Evolutionary conservation across 2,113 vertebrate genomes (phyloP).

Genomic region (Loxodonta africana): DNA sequence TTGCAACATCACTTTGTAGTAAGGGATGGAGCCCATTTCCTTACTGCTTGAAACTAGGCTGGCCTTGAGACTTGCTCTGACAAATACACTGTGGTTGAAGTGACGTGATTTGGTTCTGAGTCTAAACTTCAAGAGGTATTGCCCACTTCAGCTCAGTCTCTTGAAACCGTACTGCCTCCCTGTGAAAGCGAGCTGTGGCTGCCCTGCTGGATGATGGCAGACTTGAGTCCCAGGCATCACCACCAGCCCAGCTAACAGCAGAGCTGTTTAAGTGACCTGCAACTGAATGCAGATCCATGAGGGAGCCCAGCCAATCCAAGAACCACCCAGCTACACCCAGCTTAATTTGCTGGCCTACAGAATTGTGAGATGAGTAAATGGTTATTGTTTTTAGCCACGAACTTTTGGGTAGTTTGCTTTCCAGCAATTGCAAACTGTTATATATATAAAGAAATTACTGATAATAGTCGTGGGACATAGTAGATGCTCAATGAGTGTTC

Average conservation of each 20-base stretch:
- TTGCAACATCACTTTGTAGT: neutral
- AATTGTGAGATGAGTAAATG: neutral
- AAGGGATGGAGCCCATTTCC: neutral
- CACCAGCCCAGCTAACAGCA: neutral
- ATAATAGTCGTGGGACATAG: neutral
- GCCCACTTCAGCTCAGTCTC: neutral
- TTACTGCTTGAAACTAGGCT: neutral
- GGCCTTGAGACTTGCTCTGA: neutral
- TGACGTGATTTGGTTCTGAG: neutral
- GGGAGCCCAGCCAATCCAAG: neutral
- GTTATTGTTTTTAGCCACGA: neutral
- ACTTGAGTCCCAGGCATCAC: neutral
- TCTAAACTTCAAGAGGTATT: neutral
- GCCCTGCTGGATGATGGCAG: neutral
- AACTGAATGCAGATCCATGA: accelerated
- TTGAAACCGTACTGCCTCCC: neutral
- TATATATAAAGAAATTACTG: neutral
- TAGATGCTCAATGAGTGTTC: too few relatives aligned
- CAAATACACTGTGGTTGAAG: neutral
- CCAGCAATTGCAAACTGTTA: neutral
- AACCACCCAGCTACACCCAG: neutral
- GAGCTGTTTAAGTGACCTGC: neutral
- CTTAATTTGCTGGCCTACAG: neutral
- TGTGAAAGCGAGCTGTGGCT: neutral
- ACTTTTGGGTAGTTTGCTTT: neutral